Base-by-base conservation (phyloP, 2,797 vertebrate genomes). In the Chaenodraco wilsoni region DNA sequence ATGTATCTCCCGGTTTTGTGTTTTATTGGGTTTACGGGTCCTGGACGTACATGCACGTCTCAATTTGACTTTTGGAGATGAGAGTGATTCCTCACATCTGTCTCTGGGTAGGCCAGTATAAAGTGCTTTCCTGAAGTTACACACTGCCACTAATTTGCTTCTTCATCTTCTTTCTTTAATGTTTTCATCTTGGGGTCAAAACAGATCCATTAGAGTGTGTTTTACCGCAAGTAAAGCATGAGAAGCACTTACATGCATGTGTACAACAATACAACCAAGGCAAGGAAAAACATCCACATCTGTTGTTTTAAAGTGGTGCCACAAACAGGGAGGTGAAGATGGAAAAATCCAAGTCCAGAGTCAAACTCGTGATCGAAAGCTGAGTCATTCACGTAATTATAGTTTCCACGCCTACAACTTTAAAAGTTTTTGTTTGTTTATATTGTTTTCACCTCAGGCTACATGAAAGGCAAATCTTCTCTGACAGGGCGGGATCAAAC, bases 331-430 rank as follows among this genome's bases (percentile, higher is more conserved):
- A 70, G 44, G 56, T 51, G 52, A 70, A 73, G 50, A 44, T 74
- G 79, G 73, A 82, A 82, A 82, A 81, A 49, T 79, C 57, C 69
- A 62, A 31, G 23, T 46, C 57, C 44, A 72, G 44, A 65, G 40
- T 67, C 58, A 51, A 74, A 50, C 50, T n/a, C 41, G 45, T 59
- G 51, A 74, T 23, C 1, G 5, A 37, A 31, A 40, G 50, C 50
- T 87, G 79, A 79, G 67, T 87, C 82, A 84, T 41, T 9, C 21
- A 74, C 37, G 49, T 80, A 80, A 82, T 84, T 79, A 68, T 21
- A 74, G 74, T 61, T 69, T 63, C 65, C 76, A 79, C 71, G 64
- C 64, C 65, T 60, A 57, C 60, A 43, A 31, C 23, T 66, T 76
- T 46, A 65, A 70, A 71, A 70, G 14, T 0, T 10, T 65, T 63